A percentile compares a stretch with the other conserved stretches of the same genome.
Evolutionary conservation across 1,140 invertebrate species (phyloP).

Genomic region (Carposina sasakii): DNA sequence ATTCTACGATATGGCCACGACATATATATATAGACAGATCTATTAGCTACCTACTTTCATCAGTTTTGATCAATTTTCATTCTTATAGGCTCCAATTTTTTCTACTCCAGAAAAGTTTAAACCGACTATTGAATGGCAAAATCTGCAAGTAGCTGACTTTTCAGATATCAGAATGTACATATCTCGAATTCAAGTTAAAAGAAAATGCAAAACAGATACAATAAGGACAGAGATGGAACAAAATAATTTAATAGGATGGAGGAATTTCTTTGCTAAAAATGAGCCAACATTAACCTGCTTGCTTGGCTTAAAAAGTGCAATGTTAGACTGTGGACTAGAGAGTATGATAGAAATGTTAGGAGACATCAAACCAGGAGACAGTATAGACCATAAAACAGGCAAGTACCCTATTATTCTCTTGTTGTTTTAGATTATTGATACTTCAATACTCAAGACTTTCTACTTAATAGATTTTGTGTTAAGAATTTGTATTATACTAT

Average conservation of each 20-base stretch:
- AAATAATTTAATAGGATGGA: constrained; percentile 36
- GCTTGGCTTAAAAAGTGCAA: constrained; percentile 33
- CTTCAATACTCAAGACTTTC: too few relatives aligned
- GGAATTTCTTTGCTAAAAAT: constrained; percentile 38
- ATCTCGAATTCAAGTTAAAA: constrained; percentile 34
- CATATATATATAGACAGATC: too few relatives aligned
- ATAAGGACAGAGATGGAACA: constrained; percentile 8
- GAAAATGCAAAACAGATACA: constrained; percentile 19
- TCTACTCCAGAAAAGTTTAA: constrained; percentile 46
- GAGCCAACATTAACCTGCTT: constrained; percentile 50
- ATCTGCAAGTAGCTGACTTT: constrained; percentile 61
- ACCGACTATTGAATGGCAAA: constrained; percentile 65
- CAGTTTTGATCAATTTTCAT: too few relatives aligned
- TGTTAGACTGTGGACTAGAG: constrained; percentile 44
- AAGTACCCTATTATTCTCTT: too few relatives aligned
- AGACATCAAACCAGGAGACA: constrained; percentile 36
- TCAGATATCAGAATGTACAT: constrained; percentile 54
- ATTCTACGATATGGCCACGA: too few relatives aligned
- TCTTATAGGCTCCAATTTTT: too few relatives aligned
- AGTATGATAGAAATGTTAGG: constrained; percentile 38
- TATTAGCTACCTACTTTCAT: too few relatives aligned
- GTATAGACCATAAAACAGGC: constrained; percentile 55
- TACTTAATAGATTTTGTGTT: too few relatives aligned
- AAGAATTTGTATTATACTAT: too few relatives aligned
- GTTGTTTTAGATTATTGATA: too few relatives aligned